Base-by-base conservation (phyloP, 2,888 invertebrate genomes). In the Cryptops parisi region DNA sequence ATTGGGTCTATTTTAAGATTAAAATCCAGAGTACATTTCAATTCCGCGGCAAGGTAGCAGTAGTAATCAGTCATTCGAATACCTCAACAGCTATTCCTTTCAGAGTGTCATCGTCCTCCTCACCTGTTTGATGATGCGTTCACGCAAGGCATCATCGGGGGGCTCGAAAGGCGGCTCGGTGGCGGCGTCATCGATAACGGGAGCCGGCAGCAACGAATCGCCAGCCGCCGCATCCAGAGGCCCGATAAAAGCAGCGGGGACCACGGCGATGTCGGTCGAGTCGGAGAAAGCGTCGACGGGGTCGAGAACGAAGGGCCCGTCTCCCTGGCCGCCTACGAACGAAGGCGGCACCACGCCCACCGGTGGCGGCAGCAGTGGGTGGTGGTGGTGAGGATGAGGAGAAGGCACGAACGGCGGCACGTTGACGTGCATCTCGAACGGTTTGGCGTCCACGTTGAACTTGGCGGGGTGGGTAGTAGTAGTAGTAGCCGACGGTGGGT, bases 101-200 rank as follows among this genome's bases (percentile, higher is more conserved):
- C n/a, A n/a, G n/a, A n/a, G n/a, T n/a, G n/a, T n/a, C n/a, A n/a
- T n/a, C n/a, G n/a, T n/a, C n/a, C n/a, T n/a, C n/a, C n/a, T n/a
- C n/a, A n/a, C n/a, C 67, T 89, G 89, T 46, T 82, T 77, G 48
- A 84, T 79, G 61, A 90, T 88, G 62, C 82, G 79, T 57, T 80
- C 78, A 12, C 84, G 78, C 27, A 86, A 69, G 60, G 86, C 86
- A 3, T 84, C 84, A 59, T 78, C 80, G 0, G 86, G 87, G 0
- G 72, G 65, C 0, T 72, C 65, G 58, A 68, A 67, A n/a, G n/a
- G n/a, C n/a, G n/a, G n/a, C n/a, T n/a, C 22, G 6, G 15, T 39
- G 2, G 22, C 40, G 49, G 5, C 5, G 39, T n/a, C 26, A 25
- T 27, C 21, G 27, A 2, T 23, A 12, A n/a, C 15, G n/a, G 27